Evolutionary conservation across 2,797 vertebrate species (phyloP), one percentile per base, ranked within the genome.

Genomic region (Hippocampus kuda): DNA sequence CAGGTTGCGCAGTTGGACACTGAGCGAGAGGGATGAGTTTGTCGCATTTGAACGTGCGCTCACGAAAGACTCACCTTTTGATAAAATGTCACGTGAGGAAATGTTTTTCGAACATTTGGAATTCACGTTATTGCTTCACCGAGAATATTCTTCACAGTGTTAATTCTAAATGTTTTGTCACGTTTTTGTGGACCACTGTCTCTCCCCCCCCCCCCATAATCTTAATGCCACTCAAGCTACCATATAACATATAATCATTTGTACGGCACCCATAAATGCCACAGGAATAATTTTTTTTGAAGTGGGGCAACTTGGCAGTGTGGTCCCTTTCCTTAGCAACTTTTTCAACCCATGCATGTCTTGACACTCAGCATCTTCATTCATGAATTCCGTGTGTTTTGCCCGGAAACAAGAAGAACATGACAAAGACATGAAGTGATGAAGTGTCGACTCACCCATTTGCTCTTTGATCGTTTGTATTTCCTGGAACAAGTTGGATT

Each of bases 401-500:
- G 34, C 6, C 7, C 34, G 34, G 34, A 1, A 27, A 30, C 6
- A 26, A 27, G 20, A 20, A 30, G 27, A 61, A 18, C 27, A 0
- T 7, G 3, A 20, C 30, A 8, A 34, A 38, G n/a, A 26, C 11
- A 46, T 10, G 13, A 65, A 44, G 15, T n/a, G 3, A 34, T 30
- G 34, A 42, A 46, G 42, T 7, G 11, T 9, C 9, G 8, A 93
- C 95, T 94, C 89, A 99, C 97, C 94, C 78, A 94, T 91, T 92
- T 99, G 94, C 82, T 96, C 91, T 88, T 86, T 93, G 88, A 97
- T 92, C 80, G 86, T 92, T 74, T 91, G 88, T 78, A 98, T 92
- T 81, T 97, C 92, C 69, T 88, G 34, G n/a, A 84, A 91, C 83
- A 98, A 82, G 67, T 93, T 91, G 78, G 88, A 91, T 84, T 93